Evolutionary conservation across 2,797 vertebrate genomes (phyloP).

Genomic region (Carapus acus): DNA sequence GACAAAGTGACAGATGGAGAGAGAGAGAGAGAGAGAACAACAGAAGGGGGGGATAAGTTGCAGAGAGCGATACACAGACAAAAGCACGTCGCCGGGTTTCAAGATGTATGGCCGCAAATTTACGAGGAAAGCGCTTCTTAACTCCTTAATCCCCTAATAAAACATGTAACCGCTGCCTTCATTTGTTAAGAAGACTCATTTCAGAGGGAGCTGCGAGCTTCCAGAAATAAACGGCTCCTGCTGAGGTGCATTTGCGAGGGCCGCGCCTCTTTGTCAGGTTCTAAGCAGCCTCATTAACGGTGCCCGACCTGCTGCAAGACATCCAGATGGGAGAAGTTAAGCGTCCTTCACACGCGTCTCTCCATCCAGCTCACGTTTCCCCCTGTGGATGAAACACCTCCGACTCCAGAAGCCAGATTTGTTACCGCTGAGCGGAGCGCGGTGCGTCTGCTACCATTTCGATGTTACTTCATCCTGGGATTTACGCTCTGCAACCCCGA

Average conservation of each 20-base stretch:
- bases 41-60: constrained; percentile 12
- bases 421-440: too few relatives aligned
- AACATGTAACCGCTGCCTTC: constrained; percentile 34
- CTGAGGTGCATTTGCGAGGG: constrained; percentile 27
- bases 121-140: constrained; percentile 15
- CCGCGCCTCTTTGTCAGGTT: constrained; percentile 6
- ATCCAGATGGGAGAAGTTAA: too few relatives aligned
- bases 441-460: constrained; percentile 5
- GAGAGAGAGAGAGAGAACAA: constrained; percentile 18
- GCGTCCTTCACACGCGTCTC: too few relatives aligned
- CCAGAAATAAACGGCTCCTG: constrained; percentile 28
- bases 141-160: constrained; percentile 29
- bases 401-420: too few relatives aligned
- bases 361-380: too few relatives aligned
- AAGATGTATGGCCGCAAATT: constrained; percentile 17
- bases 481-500: background rate
- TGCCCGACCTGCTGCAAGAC: too few relatives aligned
- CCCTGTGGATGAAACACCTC: too few relatives aligned
- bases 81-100: constrained; percentile 11
- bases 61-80: constrained; percentile 15
- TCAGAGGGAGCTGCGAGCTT: constrained; percentile 34
- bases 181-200: constrained; percentile 29
- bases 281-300: too few relatives aligned
- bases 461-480: background rate
- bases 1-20: constrained; percentile 1